Evolutionary conservation across 2,113 vertebrate species (phyloP).

Genomic region (Indri indri): DNA sequence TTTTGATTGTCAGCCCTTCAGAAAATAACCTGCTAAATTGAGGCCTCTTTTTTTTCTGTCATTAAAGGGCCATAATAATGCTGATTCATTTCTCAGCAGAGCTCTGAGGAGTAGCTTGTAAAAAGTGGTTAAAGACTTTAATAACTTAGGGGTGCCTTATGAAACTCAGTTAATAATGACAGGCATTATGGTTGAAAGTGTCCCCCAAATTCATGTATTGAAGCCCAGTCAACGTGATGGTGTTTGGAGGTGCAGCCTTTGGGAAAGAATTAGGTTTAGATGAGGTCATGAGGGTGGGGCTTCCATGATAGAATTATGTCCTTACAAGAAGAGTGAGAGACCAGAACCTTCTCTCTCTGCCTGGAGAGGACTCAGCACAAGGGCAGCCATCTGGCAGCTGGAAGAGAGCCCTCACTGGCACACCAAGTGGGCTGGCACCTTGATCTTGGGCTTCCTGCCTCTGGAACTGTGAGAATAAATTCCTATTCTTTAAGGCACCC

Average conservation of each 20-base stretch:
- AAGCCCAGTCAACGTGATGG: neutral
- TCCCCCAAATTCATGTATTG: no score
- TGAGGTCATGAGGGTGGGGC: neutral
- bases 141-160: neutral
- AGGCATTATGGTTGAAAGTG: neutral
- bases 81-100: neutral
- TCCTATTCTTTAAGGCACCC: neutral
- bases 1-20: neutral
- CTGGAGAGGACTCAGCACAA: neutral
- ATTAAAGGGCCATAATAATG: neutral
- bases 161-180: neutral
- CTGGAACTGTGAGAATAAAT: neutral
- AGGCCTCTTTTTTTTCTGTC: neutral
- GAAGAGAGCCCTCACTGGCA: neutral
- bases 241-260: neutral
- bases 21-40: neutral
- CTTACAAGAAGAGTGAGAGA: neutral
- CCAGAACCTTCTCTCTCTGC: neutral
- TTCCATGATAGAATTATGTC: neutral
- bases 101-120: neutral
- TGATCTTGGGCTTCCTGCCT: neutral
- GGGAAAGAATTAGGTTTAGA: neutral
- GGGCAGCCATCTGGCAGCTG: neutral
- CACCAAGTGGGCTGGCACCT: neutral
- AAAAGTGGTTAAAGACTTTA: neutral